Base-by-base conservation (phyloP, 2,113 vertebrate genomes). In the Coregonus clupeaformis region DNA sequence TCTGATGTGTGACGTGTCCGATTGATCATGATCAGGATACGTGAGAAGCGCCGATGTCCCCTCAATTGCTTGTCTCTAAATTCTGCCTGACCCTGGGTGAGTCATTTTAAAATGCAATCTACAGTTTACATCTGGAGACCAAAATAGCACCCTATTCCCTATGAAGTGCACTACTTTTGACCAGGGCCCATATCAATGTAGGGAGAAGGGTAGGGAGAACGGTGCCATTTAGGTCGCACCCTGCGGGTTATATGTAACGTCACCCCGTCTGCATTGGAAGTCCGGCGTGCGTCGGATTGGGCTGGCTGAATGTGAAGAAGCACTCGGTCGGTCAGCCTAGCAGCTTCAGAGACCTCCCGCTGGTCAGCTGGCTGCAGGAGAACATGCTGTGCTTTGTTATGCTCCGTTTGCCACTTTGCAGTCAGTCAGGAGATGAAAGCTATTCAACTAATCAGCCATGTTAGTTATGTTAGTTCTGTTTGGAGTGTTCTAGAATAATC, bases 361-460 rank as follows among this genome's bases (percentile, higher is more conserved):
- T 69, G 76, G 9, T 52, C 71, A 29, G 60, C 20, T 18, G 72
- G 45, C 20, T 42, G 36, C 36, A 42, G 36, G 36, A 11, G 2
- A 42, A 72, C 42, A 45, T 11, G 6, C 6, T n/a, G 4, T 30
- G 75, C 69, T 52, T 52, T 55, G 63, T 59, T 49, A 62, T 30
- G 6, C 24, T 57, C 65, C 7, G 4, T 4, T 42, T 42, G 36
- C 36, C 36, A 42, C 36, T 42, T 42, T 42, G 36, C 36, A 42
- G 36, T 32, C 42, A 29, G 18, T 12, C 32, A 24, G 59, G 77
- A 76, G 79, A 76, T 79, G 64, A 84, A 79, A 81, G 79, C 71
- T 25, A 47, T 59, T 65, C n/a, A 30, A 18, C 32, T 25, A 45
- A 60, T 52, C 25, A 11, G 55, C 59, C 9, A 11, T 59, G 25